Percentiles rank a stretch among this genome's conserved stretches.
These are phyloP conservation scores for Phyllostomus discolor DNA, from an alignment of 2,113 vertebrate genomes.

Conservation along the genomic window DNA sequence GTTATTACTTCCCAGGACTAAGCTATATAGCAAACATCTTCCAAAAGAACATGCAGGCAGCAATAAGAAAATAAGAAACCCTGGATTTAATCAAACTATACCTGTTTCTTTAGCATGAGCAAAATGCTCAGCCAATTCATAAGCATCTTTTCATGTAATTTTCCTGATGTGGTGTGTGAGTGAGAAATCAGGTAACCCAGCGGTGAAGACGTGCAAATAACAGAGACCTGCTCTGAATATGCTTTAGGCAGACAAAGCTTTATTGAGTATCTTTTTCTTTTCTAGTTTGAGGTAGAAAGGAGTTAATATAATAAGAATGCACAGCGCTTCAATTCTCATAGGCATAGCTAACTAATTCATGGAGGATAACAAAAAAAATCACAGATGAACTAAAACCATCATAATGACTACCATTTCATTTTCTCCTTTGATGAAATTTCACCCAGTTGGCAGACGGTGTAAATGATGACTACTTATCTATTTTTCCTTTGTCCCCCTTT, in stretches of 20 bases:
- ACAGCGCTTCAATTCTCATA: not conserved
- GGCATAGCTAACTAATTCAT: not conserved
- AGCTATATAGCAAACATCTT: constrained; percentile 33
- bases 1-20: constrained; percentile 52
- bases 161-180: not conserved
- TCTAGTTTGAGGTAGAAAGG: not conserved
- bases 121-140: not conserved
- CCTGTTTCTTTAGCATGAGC: constrained; percentile 37
- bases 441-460: not conserved
- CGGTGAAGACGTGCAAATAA: not conserved
- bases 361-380: not conserved
- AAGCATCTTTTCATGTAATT: constrained; percentile 48
- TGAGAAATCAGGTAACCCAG: not conserved
- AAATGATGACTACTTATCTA: not conserved
- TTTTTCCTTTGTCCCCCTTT: not conserved
- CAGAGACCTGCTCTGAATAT: not conserved
- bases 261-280: not conserved
- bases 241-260: not conserved
- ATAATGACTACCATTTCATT: not conserved
- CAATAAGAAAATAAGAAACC: constrained; percentile 18
- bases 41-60: constrained; percentile 35
- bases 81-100: constrained; percentile 35
- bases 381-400: not conserved
- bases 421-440: constrained; percentile 16
- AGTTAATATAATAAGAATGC: not conserved